These are phyloP conservation scores for Spodoptera littoralis DNA, from an alignment of 2,888 invertebrate species.

Conservation along the genomic window DNA sequence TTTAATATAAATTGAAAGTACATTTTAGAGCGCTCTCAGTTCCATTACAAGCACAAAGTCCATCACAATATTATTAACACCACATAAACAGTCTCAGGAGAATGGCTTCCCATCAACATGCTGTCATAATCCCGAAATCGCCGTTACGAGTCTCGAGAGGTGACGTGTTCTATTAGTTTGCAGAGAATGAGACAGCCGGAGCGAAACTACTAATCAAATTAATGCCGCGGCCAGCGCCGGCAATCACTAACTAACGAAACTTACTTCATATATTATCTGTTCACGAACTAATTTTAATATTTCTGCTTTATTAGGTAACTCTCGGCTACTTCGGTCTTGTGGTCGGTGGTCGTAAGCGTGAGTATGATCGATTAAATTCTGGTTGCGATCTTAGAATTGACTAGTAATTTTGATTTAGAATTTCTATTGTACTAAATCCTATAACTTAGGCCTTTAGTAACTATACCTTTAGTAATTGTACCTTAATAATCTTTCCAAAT, in stretches of 20 bases:
- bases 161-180: slow-evolving; percentile 34
- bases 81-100: slow-evolving; percentile 8
- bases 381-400: no score
- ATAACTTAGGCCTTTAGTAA: no score
- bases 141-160: slow-evolving; percentile 31
- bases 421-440: no score
- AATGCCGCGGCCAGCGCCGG: slow-evolving; percentile 16
- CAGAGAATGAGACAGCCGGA: slow-evolving; percentile 6
- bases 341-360: no score
- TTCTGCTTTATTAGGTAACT: neutral
- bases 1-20: neutral
- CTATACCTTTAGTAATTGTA: no score
- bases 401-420: no score
- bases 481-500: no score
- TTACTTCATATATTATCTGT: slow-evolving; percentile 23
- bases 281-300: slow-evolving; percentile 6
- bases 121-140: slow-evolving; percentile 26
- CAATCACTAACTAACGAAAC: slow-evolving; percentile 23
- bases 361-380: no score
- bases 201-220: slow-evolving; percentile 45
- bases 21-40: neutral
- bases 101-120: slow-evolving; percentile 16
- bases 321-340: no score
- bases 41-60: neutral
- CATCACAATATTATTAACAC: slow-evolving; percentile 8